A percentile compares a stretch with the other conserved stretches of the same genome.
phyloP scores from a whole-genome alignment of 2,888 invertebrate genomes.

The Pristionchus maxplancki region DNA sequence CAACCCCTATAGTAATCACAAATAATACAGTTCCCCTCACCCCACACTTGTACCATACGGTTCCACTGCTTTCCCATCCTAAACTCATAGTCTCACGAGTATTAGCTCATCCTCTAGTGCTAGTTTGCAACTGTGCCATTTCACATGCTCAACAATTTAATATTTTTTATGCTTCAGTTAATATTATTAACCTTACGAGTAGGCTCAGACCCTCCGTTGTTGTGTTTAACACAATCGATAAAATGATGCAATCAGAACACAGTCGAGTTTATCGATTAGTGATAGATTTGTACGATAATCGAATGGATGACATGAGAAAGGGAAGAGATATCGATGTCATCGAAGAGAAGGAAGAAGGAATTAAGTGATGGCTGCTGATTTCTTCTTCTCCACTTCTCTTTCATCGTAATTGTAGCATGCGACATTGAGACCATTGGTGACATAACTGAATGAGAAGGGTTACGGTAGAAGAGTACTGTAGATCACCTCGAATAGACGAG shows the following conservation, averaged over 20 bases:
- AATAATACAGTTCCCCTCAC: background rate
- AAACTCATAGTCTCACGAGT: background rate
- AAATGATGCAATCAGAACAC: slow-evolving; percentile 16
- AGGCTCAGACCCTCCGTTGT: background rate
- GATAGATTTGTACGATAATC: slow-evolving; percentile 48
- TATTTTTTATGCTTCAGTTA: slow-evolving; percentile 14
- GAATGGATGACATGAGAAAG: background rate
- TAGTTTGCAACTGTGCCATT: background rate
- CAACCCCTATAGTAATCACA: background rate
- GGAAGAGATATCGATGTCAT: background rate
- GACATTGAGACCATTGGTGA: slow-evolving; percentile 20
- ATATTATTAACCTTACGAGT: background rate
- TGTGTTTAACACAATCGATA: slow-evolving; percentile 14
- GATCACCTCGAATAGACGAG: slow-evolving; percentile 16
- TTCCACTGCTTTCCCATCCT: background rate
- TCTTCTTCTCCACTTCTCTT: slow-evolving; percentile 9
- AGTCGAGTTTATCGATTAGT: slow-evolving; percentile 48
- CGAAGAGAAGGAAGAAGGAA: background rate
- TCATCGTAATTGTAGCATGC: slow-evolving; percentile 9
- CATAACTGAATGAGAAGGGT: background rate
- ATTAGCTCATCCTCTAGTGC: background rate
- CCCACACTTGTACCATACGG: slow-evolving; percentile 8
- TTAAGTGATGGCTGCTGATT: background rate
- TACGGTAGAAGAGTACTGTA: slow-evolving; percentile 14
- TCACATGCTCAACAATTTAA: background rate